These are phyloP conservation scores for Bombus fervidus DNA, from an alignment of 1,140 invertebrate genomes.

Conservation along the genomic window DNA sequence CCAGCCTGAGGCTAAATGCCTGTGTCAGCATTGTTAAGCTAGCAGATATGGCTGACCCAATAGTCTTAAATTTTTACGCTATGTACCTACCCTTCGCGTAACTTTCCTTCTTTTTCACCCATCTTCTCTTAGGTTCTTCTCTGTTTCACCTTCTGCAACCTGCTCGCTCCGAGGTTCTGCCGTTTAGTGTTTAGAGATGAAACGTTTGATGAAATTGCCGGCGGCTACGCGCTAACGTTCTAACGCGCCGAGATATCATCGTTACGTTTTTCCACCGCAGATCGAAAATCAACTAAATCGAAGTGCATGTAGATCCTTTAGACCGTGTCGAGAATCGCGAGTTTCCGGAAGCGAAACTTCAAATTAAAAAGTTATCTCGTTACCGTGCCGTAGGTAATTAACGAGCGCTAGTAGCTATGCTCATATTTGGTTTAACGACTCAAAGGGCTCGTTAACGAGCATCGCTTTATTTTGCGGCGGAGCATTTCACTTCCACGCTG, in stretches of 20 bases:
- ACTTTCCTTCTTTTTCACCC: constrained; percentile 1
- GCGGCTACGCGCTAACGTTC: constrained; percentile 54
- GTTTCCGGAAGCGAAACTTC: constrained; percentile 17
- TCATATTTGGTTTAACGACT: constrained; percentile 38
- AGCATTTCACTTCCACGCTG: not conserved
- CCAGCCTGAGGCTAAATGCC: constrained; percentile 66
- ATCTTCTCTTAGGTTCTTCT: not conserved
- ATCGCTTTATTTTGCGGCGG: constrained; percentile 23
- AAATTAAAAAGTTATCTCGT: constrained; percentile 38
- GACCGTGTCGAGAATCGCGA: not conserved
- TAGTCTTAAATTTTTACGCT: constrained; percentile 73
- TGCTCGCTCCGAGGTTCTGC: not conserved
- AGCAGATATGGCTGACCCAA: constrained; percentile 64
- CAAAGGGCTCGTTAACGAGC: constrained; percentile 43
- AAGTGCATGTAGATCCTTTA: not conserved
- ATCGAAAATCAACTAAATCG: constrained; percentile 41
- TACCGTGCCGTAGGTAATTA: constrained; percentile 27
- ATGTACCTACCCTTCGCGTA: constrained; percentile 56
- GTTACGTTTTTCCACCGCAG: not conserved
- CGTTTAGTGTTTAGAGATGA: constrained; percentile 46
- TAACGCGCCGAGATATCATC: not conserved
- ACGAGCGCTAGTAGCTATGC: constrained; percentile 8
- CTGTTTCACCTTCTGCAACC: not conserved
- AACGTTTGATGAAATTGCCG: constrained; percentile 66
- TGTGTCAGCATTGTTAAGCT: constrained; percentile 70